Base-by-base conservation (phyloP, 2,113 vertebrate species). In the Anguilla japonica region DNA sequence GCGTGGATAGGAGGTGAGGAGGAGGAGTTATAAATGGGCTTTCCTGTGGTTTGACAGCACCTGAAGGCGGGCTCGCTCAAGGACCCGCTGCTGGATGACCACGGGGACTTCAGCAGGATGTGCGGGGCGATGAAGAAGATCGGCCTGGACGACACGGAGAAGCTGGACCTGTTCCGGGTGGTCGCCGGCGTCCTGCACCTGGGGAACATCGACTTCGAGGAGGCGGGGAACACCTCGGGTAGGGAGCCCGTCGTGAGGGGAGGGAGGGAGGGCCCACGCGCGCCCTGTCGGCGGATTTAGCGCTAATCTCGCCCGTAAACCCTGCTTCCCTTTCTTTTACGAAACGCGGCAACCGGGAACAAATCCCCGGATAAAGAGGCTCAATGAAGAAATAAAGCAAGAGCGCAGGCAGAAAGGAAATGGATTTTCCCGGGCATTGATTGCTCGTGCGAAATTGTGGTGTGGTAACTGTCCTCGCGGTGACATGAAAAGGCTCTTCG, bases 191-290 rank as follows among this genome's bases (percentile, higher is more conserved):
- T 99, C 80, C 95, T 99, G 87, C 98, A 99, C 90, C 97, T 99
- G 84, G 98, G 98, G 41, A 99, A 99, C 92, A 95, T 99, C 9
- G 96, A 98, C 95, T 99, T 99, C n/a, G 98, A 99, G 91, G 98
- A 99, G 96, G 96, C 97, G 0, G 98, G 98, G 9, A 98, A 96
- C 94, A 98, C 97, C 60, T 99, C 98, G 95, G 98, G 98, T 98
- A 89, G 92, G 91, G 89, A 11, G 75, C 22, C 46, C 14, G 43
- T 46, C 43, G 43, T 46, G 43, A 8, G 43, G 43, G 43, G 43
- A 6, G 43, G 43, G 43, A 7, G 43, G 40, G 39, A 13, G 80
- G 80, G 13, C 56, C 2, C 8, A 3, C 53, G 53, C 8, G 53
- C 53, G 15, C 53, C 15, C 53, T 56, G 8, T 15, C 8, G 8